A percentile compares a stretch with the other conserved stretches of the same genome.
These are phyloP conservation scores for Mythimna loreyi DNA, from an alignment of 2,888 invertebrate species.

Conservation along the genomic window DNA sequence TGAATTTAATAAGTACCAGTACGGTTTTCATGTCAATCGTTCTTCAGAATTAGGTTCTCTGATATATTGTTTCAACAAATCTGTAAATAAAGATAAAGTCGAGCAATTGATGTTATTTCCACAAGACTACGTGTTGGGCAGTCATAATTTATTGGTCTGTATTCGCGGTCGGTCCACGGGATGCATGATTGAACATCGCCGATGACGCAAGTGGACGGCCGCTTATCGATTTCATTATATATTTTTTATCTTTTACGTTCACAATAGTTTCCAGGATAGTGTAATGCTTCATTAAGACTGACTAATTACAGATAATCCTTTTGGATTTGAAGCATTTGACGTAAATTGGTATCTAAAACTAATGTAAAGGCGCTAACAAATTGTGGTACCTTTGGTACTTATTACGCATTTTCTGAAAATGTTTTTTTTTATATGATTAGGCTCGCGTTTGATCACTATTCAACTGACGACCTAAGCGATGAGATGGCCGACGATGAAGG, in stretches of 20 bases:
- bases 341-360: constrained; percentile 13
- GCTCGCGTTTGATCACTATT: too few species aligned
- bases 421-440: too few species aligned
- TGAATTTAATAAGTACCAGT: constrained; percentile 28
- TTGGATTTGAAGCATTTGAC: constrained; percentile 34
- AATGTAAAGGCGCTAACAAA: background rate
- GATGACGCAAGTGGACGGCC: constrained; percentile 81
- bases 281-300: constrained; percentile 61
- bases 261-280: constrained; percentile 63
- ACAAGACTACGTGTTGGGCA: constrained; percentile 49
- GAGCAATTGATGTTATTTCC: constrained; percentile 48
- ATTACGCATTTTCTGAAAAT: constrained; percentile 9
- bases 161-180: constrained; percentile 67
- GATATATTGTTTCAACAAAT: constrained; percentile 50
- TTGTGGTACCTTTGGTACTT: background rate
- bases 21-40: constrained; percentile 30
- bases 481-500: too few species aligned
- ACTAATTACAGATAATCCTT: constrained; percentile 61
- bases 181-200: constrained; percentile 81
- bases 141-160: constrained; percentile 64
- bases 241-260: constrained; percentile 74
- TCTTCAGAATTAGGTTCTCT: constrained; percentile 22
- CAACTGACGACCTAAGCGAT: too few species aligned
- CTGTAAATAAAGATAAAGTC: constrained; percentile 50
- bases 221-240: constrained; percentile 86